These are phyloP conservation scores for Siniperca chuatsi DNA, from an alignment of 2,113 vertebrate species.

Conservation along the genomic window DNA sequence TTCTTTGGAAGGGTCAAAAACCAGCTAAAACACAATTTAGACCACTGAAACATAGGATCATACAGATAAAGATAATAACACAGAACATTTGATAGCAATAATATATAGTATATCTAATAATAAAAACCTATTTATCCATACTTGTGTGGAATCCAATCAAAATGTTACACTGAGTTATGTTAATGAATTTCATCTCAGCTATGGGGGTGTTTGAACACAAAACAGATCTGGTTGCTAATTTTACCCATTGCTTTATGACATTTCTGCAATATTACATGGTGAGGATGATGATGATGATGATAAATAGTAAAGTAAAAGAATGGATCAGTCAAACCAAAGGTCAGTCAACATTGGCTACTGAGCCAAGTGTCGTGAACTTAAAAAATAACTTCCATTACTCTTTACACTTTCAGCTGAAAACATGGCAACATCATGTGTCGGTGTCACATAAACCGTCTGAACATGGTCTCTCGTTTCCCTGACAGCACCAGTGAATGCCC, in stretches of 20 bases:
- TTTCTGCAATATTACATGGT: not conserved
- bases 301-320: not conserved
- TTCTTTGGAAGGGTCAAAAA: not conserved
- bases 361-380: not conserved
- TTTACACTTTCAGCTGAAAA: slow-evolving; percentile 25
- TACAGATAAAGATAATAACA: not conserved
- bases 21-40: not conserved
- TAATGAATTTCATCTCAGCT: not conserved
- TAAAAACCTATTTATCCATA: not conserved
- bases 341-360: no score
- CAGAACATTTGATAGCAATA: not conserved
- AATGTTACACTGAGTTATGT: no score
- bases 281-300: not conserved
- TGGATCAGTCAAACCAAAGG: not conserved
- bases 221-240: not conserved
- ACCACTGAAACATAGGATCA: not conserved
- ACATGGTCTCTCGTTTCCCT: slow-evolving; percentile 1
- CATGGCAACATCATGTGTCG: slow-evolving; percentile 4
- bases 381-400: not conserved
- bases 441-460: slow-evolving; percentile 39
- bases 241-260: not conserved
- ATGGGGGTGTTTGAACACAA: not conserved
- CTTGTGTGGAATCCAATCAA: no score
- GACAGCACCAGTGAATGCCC: slow-evolving; percentile 1
- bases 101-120: not conserved